Base-by-base conservation (phyloP, 2,888 invertebrate species). In the Himalopsyche tibetana region DNA sequence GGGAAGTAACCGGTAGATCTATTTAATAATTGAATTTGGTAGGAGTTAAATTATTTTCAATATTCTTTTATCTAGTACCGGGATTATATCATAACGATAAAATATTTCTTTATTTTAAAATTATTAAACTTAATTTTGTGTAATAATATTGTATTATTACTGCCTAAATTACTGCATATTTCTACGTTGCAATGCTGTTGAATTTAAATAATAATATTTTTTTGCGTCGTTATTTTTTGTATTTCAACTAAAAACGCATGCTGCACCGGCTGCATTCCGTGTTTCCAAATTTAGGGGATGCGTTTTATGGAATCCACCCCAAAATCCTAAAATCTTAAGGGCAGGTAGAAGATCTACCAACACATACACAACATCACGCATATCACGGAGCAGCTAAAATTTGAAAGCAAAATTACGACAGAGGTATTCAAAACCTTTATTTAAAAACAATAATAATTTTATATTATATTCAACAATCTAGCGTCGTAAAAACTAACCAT, bases 251-350 rank as follows among this genome's bases (percentile, higher is more conserved):
- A 63, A 63, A 63, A 63, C 63, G 63, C 63, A 63, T 63, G 63
- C 63, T 63, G 63, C 63, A 63, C 63, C 63, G 63, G 63, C 63
- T 63, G 63, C 63, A 63, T 63, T 63, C 63, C 63, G 63, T 19
- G 8, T 63, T 63, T 63, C 63, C 63, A 63, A 63, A 63, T 63
- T 63, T 63, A 63, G 63, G 63, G 63, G 63, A 63, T 63, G 63
- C 63, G 11, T 63, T 63, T 63, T 63, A 28, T 3, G 63, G 63
- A 63, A 63, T 63, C 63, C 63, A 63, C 63, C 63, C 63, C 28
- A 51, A 63, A 63, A 63, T 19, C 63, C 63, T 28, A 63, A 63
- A 63, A 63, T 63, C 63, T 63, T 63, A 5, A 63, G 8, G 9
- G 63, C 63, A 63, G 63, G 63, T 63, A 63, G 63, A 63, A 63